Evolutionary conservation across 2,888 invertebrate genomes (phyloP), one percentile per base, ranked within the genome.

Genomic region (Trypoxylon attenuatum): DNA sequence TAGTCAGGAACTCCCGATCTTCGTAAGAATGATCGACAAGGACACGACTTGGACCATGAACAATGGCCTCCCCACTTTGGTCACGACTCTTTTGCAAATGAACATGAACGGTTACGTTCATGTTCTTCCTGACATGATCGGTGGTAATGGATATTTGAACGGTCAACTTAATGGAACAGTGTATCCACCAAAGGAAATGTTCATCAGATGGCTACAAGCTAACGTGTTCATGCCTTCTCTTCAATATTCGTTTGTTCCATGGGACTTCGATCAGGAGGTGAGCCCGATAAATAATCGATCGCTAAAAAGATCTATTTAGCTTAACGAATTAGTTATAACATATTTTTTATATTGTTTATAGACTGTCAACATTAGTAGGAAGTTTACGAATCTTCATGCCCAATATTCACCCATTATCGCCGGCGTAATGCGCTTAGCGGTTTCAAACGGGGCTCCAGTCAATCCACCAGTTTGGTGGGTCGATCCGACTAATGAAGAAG

Each of bases 391-490:
- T 0, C 83, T 95, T 0, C 94, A 94, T 78, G 90, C 89, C 0
- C 79, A 88, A 6, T 91, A 91, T 73, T 66, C 84, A 1, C 89
- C 90, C 0, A 87, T 89, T 33, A 92, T 95, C 57, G 88, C 90
- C 70, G 85, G 88, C 2, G 91, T 91, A 0, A 93, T 93, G 89
- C 80, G 90, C 49, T 86, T 89, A 3, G 89, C 92, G 0, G 89
- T 91, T 0, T 71, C 78, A 1, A 88, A 89, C 1, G 94, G 94
- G 8, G 88, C 89, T 1, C 95, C 94, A 0, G 91, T 95, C 8
- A 94, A 94, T 87, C 89, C 93, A 1, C 96, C 96, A 0, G 89
- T 96, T 29, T 96, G 96, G 96, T 96, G 95, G 95, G 82, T 93
- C 0, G 93, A 91, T 74, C 94, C 95, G 0, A 84, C 82, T 0